These are phyloP conservation scores for Pimpla rufipes DNA, from an alignment of 2,888 invertebrate genomes.

Conservation along the genomic window DNA sequence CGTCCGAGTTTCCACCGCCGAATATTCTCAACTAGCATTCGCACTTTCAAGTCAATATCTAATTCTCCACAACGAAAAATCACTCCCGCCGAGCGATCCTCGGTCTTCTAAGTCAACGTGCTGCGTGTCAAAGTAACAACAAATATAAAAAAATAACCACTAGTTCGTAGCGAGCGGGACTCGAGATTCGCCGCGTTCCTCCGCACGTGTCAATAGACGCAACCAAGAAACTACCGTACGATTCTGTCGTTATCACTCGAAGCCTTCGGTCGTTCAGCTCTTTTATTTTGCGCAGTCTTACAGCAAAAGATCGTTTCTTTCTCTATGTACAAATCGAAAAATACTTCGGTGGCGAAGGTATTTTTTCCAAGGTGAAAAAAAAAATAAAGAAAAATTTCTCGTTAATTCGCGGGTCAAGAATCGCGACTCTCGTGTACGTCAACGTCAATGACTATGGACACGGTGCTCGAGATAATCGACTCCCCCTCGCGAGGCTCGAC, in stretches of 20 bases:
- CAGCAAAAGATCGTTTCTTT: slow-evolving; percentile 6
- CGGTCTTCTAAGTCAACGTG: slow-evolving; percentile 10
- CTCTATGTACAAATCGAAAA: slow-evolving; percentile 25
- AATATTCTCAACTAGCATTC: neutral
- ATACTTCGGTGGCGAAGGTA: neutral
- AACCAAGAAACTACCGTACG: neutral
- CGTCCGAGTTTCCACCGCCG: neutral
- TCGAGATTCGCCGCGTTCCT: slow-evolving; percentile 1
- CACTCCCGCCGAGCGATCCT: neutral
- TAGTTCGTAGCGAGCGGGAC: slow-evolving; percentile 18
- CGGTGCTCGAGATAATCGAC: slow-evolving; percentile 60
- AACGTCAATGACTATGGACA: slow-evolving; percentile 79
- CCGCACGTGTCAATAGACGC: slow-evolving; percentile 10
- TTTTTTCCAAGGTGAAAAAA: neutral
- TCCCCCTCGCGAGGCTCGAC: slow-evolving; percentile 52
- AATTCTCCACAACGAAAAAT: neutral
- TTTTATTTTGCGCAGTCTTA: slow-evolving; percentile 12
- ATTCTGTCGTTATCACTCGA: neutral
- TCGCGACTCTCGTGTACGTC: slow-evolving; percentile 77
- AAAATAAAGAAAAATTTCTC: slow-evolving; percentile 13
- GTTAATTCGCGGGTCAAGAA: slow-evolving; percentile 44
- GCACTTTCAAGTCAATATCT: neutral
- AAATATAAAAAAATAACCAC: slow-evolving; percentile 14
- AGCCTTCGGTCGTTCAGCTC: neutral
- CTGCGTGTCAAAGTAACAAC: slow-evolving; percentile 8